These are phyloP conservation scores for Antechinus stuartii DNA, from an alignment of 2,113 vertebrate genomes.

Conservation along the genomic window DNA sequence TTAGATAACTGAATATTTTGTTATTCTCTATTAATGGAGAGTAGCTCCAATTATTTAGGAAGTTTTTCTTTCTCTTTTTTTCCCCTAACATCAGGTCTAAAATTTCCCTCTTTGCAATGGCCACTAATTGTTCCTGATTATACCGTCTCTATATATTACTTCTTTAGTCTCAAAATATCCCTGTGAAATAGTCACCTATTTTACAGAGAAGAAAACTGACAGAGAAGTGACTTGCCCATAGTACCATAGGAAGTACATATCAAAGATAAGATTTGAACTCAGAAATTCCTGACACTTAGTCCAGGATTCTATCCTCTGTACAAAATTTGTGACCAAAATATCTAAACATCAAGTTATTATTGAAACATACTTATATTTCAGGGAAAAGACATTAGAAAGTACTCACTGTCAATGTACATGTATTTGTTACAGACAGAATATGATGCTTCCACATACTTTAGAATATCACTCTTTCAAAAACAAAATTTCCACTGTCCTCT, in stretches of 20 bases:
- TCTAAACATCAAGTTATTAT: background rate
- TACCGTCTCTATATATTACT: background rate
- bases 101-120: too few species aligned
- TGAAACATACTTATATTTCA: background rate
- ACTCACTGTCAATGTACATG: background rate
- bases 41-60: too few species aligned
- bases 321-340: background rate
- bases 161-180: background rate
- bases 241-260: background rate
- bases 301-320: background rate
- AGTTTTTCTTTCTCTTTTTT: too few species aligned
- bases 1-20: constrained; percentile 62
- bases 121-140: too few species aligned
- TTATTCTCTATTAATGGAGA: constrained; percentile 51
- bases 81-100: too few species aligned
- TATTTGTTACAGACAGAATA: background rate
- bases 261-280: background rate
- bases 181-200: background rate
- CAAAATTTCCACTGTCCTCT: background rate
- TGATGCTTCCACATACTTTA: background rate
- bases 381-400: background rate
- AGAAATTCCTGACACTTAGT: background rate
- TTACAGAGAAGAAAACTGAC: background rate
- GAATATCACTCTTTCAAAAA: background rate
- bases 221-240: background rate